These are phyloP conservation scores for Condylostylus longicornis DNA, from an alignment of 1,140 invertebrate genomes.

Conservation along the genomic window DNA sequence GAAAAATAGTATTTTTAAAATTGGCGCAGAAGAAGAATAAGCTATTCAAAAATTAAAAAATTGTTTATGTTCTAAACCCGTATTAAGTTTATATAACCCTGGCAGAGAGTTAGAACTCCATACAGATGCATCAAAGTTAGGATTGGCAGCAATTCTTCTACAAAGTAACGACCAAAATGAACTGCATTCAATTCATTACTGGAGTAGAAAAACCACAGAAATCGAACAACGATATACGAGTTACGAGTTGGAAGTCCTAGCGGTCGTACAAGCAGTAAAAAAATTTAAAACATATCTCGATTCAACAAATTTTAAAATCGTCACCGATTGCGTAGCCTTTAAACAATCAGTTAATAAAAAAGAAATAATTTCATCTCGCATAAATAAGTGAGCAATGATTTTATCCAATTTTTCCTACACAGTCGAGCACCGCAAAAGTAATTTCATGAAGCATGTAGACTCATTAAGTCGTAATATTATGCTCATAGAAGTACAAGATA, in stretches of 20 bases:
- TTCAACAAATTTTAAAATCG: constrained; percentile 25
- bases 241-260: constrained; percentile 32
- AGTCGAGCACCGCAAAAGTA: no score
- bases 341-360: constrained; percentile 14
- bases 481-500: no score
- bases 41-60: constrained; percentile 8
- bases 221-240: constrained; percentile 28
- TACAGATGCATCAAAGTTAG: constrained; percentile 11
- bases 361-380: constrained; percentile 13
- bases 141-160: constrained; percentile 15
- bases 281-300: constrained; percentile 31
- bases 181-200: constrained; percentile 5
- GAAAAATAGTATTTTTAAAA: constrained; percentile 5
- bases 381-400: constrained; percentile 13
- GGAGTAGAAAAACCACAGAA: constrained; percentile 23
- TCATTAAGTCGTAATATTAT: no score
- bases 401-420: no score
- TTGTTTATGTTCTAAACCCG: constrained; percentile 5
- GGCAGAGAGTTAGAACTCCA: constrained; percentile 10
- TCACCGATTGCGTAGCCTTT: constrained; percentile 17
- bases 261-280: constrained; percentile 30
- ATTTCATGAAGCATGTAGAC: no score
- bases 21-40: background rate
- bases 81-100: constrained; percentile 10
- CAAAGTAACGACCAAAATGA: constrained; percentile 10